Evolutionary conservation across 2,797 vertebrate genomes (phyloP).

Genomic region (Adrianichthys oophorus): DNA sequence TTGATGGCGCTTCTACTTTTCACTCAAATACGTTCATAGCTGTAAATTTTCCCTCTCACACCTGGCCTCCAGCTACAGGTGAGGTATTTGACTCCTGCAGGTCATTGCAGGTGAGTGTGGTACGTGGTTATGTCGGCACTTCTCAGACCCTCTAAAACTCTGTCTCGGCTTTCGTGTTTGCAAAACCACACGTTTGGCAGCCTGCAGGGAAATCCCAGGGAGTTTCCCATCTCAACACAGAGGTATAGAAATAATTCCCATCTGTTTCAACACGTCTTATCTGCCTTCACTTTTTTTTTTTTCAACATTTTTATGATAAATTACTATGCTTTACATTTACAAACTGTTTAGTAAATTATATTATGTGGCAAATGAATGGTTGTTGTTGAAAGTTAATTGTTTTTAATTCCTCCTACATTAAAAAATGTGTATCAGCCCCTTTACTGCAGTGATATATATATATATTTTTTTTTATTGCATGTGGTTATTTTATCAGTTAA

Average conservation of each 20-base stretch:
- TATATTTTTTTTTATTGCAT: conserved; percentile 2
- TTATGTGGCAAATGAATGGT: too few species aligned
- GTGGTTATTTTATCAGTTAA: background rate
- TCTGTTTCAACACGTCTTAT: conserved; percentile 26
- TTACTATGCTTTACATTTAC: background rate
- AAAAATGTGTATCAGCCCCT: background rate
- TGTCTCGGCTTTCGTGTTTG: conserved; percentile 28
- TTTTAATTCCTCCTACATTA: background rate
- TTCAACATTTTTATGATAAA: conserved; percentile 12
- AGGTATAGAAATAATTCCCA: conserved; percentile 43
- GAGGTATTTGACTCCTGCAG: conserved; percentile 45
- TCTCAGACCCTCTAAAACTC: conserved; percentile 31
- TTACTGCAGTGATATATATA: background rate
- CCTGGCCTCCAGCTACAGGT: conserved; percentile 45
- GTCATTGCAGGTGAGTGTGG: conserved; percentile 51
- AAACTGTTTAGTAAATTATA: background rate
- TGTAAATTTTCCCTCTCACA: conserved; percentile 10
- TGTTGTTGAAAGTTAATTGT: too few species aligned
- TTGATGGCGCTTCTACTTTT: background rate
- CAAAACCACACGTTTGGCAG: conserved; percentile 59
- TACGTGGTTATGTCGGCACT: conserved; percentile 59
- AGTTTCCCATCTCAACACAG: conserved; percentile 60
- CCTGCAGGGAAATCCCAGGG: conserved; percentile 52
- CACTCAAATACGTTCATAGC: background rate
- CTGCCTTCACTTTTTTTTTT: conserved; percentile 10